Evolutionary conservation across 2,113 vertebrate genomes (phyloP).

Genomic region (Pogonocichla stellata): DNA sequence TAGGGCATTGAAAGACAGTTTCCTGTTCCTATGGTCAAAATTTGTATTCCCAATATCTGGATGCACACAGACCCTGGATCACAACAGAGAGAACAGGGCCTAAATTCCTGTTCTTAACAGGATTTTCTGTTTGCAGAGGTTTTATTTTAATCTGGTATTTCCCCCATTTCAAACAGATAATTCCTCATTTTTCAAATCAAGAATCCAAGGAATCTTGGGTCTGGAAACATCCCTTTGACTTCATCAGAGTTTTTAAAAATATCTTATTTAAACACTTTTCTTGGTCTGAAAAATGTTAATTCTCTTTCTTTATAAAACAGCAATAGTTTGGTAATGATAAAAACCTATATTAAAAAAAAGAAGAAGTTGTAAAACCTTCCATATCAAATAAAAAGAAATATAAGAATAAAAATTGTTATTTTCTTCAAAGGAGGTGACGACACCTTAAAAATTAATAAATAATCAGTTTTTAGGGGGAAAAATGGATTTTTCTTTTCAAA

Average conservation of each 20-base stretch:
- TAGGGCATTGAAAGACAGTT: fast-evolving
- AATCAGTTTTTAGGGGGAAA: not conserved
- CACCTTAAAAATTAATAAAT: not conserved
- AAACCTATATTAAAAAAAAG: not conserved
- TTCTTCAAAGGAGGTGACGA: not conserved
- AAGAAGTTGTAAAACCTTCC: not conserved
- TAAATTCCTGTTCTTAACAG: not conserved
- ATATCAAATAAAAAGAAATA: not conserved
- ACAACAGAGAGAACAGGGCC: fast-evolving
- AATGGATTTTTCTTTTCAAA: not conserved
- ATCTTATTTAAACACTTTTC: not conserved
- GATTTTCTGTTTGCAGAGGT: not conserved
- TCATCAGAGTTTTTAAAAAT: not conserved
- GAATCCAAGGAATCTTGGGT: not conserved
- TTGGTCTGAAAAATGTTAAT: not conserved
- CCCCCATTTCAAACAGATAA: not conserved
- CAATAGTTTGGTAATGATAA: not conserved
- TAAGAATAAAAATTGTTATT: not conserved
- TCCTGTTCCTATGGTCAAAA: not conserved
- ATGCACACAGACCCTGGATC: too few relatives aligned
- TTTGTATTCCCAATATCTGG: not conserved
- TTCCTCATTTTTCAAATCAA: not conserved
- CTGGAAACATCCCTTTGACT: not conserved
- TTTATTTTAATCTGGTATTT: not conserved
- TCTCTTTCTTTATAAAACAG: not conserved